Conservation (phyloP, 2,113 vertebrate genomes). For the Stegostoma tigrinum region DNA sequence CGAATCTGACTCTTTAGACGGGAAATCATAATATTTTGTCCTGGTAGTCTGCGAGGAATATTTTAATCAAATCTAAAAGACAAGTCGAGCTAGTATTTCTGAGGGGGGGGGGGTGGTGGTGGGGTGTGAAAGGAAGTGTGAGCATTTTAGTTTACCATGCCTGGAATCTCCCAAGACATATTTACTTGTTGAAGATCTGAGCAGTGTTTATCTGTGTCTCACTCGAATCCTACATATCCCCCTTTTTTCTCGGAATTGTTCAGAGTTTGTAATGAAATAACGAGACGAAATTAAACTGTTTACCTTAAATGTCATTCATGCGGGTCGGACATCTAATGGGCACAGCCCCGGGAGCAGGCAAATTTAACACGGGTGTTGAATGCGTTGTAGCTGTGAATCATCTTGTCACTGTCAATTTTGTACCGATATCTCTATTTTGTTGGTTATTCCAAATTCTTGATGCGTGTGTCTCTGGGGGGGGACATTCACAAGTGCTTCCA, state of each 20-base stretch:
- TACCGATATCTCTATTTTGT: slow-evolving; percentile 94
- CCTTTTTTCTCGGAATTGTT: slow-evolving; percentile 45
- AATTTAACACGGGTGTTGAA: slow-evolving; percentile 94
- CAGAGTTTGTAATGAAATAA: slow-evolving; percentile 68
- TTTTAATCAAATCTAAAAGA: slow-evolving; percentile 16
- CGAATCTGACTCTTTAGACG: background rate
- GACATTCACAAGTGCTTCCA: slow-evolving; percentile 52
- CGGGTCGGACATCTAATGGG: slow-evolving; percentile 79
- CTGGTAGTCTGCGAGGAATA: slow-evolving; percentile 8
- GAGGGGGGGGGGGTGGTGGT: background rate
- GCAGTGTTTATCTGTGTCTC: background rate
- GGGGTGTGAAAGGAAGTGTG: background rate
- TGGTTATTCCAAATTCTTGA: slow-evolving; percentile 67
- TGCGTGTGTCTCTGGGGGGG: slow-evolving; percentile 62
- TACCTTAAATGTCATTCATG: slow-evolving; percentile 87
- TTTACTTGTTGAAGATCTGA: background rate
- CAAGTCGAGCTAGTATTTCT: background rate
- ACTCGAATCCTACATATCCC: slow-evolving; percentile 39
- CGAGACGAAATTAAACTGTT: slow-evolving; percentile 78
- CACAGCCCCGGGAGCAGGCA: slow-evolving; percentile 80
- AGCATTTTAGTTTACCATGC: background rate
- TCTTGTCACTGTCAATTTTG: slow-evolving; percentile 97
- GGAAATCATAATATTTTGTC: slow-evolving; percentile 30
- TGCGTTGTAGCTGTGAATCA: slow-evolving; percentile 84
- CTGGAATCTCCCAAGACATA: background rate